Evolutionary conservation across 2,888 invertebrate genomes (phyloP), one percentile per base, ranked within the genome.

Genomic region (Ethmia dodecea): DNA sequence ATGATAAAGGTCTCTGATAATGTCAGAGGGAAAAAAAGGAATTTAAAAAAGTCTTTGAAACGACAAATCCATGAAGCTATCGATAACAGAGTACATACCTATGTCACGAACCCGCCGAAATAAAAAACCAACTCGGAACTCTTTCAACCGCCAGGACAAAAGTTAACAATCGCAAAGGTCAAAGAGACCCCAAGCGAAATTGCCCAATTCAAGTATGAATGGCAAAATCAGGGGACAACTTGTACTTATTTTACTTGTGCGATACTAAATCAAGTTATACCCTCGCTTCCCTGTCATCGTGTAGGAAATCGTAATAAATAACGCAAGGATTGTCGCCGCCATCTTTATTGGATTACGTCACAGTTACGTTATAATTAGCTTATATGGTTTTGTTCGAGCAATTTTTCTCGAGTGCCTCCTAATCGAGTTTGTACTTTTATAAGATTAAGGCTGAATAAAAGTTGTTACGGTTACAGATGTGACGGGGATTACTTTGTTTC

Each of bases 181-280:
- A 47, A 49, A 48, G 31, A 35, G 48, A 48, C 47, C 52, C 52
- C 35, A 39, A 49, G 37, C 46, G 30, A 61, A 51, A 66, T 67
- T 66, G 58, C 38, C 55, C 64, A 53, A 67, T 65, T 67, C 64
- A 65, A 50, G 48, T 33, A 40, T 67, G 63, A 67, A 67, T 66
- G 51, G 55, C 42, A 35, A 56, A 67, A 67, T 67, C 63, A 67
- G 50, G 47, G 43, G 37, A 37, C 39, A 45, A 31, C 43, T 37
- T 28, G 31, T 35, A 52, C 49, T 60, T 60, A 61, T 58, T 61
- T n/a, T 61, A 63, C 60, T 59, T 61, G 51, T 43, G 44, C 45
- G 15, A 26, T 11, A n/a, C 4, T 22, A 22, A 22, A 22, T 22
- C 22, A 22, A n/a, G n/a, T 22, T 22, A 22, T 22, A 9, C 1